Evolutionary conservation across 1,140 invertebrate genomes (phyloP).

Genomic region (Hyles euphorbiae): DNA sequence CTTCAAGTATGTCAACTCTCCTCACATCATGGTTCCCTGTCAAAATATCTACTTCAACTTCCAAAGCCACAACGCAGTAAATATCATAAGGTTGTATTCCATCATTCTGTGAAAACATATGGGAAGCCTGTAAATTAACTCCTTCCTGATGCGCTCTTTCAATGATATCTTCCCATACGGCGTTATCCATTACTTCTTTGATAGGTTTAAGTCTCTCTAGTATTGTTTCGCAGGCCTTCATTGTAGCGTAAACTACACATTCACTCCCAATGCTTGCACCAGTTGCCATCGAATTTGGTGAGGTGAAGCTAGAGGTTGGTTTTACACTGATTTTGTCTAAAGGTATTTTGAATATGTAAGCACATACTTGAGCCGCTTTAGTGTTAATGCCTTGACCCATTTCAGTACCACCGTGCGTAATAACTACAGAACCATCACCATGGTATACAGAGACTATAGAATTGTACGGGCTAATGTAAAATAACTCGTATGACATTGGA

Average conservation of each 20-base stretch:
- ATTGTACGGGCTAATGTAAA: slow-evolving; percentile 77
- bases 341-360: slow-evolving; percentile 82
- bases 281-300: slow-evolving; percentile 79
- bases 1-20: slow-evolving; percentile 86
- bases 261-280: slow-evolving; percentile 79
- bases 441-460: slow-evolving; percentile 84
- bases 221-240: slow-evolving; percentile 81
- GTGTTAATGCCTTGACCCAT: slow-evolving; percentile 91
- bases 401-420: slow-evolving; percentile 88
- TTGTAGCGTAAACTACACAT: slow-evolving; percentile 76
- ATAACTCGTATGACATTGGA: slow-evolving; percentile 81
- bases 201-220: slow-evolving; percentile 79
- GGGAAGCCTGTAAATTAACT: slow-evolving; percentile 80
- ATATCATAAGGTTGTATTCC: slow-evolving; percentile 78
- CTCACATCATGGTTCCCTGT: slow-evolving; percentile 84
- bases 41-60: slow-evolving; percentile 87
- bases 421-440: slow-evolving; percentile 84
- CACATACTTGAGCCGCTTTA: slow-evolving; percentile 85
- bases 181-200: slow-evolving; percentile 73
- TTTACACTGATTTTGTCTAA: slow-evolving; percentile 82
- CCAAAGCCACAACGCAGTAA: slow-evolving; percentile 78
- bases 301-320: slow-evolving; percentile 78
- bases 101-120: slow-evolving; percentile 77
- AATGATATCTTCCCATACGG: slow-evolving; percentile 80
- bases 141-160: slow-evolving; percentile 71